Evolutionary conservation across 2,797 vertebrate genomes (phyloP), one percentile per base, ranked within the genome.

Genomic region (Microcaecilia unicolor): DNA sequence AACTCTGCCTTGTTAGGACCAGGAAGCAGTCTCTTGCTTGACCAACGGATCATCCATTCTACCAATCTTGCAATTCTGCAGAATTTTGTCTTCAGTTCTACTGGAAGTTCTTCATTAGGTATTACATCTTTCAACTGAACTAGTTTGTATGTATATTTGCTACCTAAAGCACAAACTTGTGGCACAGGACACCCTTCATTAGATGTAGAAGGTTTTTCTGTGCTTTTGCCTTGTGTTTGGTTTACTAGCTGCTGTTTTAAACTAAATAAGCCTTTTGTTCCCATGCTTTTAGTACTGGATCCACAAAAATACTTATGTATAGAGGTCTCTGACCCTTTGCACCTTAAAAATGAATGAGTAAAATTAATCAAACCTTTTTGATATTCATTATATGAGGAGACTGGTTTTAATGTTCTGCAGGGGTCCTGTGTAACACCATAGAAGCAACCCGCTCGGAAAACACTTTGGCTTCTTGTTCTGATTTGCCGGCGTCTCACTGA

Each of bases 41-140:
- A 86, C 94, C 96, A 99, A 18, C 93, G 87, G 15, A 93, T 71
- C 91, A 97, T 93, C 94, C 96, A 99, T 54, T 93, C 93, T 38
- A 99, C 66, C 34, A 97, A 64, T 49, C 85, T 78, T 34, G 79
- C 74, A 19, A 88, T 60, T 32, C 29, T 49, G 22, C 70, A 81
- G 51, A 85, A 86, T 22, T 55, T 74, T 27, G 40, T 61, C n/a
- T 70, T 68, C n/a, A 92, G 30, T 18, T 67, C 51, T n/a, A 70
- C 18, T 32, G 83, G 61, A 18, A 88, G 48, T 18, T 87, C 82
- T 25, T 86, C 81, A 54, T 74, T 80, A 12, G 83, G 70, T 23
- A 50, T 15, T 10, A 22, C 25, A 34, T 78, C 72, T 12, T 22
- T 32, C 12, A 28, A 33, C 10, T 64, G 34, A 29, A 68, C 33